Evolutionary conservation across 2,888 invertebrate genomes (phyloP).

Genomic region (Maniola hyperantus): DNA sequence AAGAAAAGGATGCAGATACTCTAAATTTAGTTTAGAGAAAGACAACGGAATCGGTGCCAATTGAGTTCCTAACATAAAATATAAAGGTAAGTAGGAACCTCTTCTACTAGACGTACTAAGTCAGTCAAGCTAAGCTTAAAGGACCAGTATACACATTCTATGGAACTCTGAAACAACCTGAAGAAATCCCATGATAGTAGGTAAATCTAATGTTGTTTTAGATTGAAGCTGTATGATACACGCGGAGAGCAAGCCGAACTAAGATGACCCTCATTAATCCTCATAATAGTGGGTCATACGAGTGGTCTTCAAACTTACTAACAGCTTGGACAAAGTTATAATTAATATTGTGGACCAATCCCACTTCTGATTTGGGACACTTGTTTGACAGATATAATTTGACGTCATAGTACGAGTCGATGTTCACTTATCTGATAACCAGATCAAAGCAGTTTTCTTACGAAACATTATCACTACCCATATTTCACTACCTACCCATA

Average conservation of each 20-base stretch:
- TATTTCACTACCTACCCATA: too few relatives aligned
- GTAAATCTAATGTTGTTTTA: conserved; percentile 14
- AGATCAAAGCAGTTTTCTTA: too few relatives aligned
- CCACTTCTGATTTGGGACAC: conserved; percentile 27
- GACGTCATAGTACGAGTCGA: background rate
- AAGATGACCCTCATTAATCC: conserved; percentile 38
- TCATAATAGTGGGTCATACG: conserved; percentile 35
- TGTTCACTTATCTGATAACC: too few relatives aligned
- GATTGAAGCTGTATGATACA: conserved; percentile 10
- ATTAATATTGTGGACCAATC: conserved; percentile 37
- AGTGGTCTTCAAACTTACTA: conserved; percentile 33
- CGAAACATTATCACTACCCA: too few relatives aligned
- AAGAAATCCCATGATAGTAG: conserved; percentile 10
- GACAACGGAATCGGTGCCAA: too few relatives aligned
- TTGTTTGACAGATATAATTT: background rate
- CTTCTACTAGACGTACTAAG: too few relatives aligned
- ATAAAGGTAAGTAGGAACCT: too few relatives aligned
- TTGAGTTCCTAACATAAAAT: too few relatives aligned
- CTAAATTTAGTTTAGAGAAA: too few relatives aligned
- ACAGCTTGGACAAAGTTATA: conserved; percentile 33
- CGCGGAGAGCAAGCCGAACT: conserved; percentile 8
- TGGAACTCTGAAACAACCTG: background rate
- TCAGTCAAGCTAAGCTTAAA: too few relatives aligned
- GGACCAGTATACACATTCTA: background rate
- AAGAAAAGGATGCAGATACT: too few relatives aligned